Percentiles rank a stretch among this genome's conserved stretches.
Evolutionary conservation across 2,797 vertebrate genomes (phyloP).

Genomic region (Phataginus tricuspis): DNA sequence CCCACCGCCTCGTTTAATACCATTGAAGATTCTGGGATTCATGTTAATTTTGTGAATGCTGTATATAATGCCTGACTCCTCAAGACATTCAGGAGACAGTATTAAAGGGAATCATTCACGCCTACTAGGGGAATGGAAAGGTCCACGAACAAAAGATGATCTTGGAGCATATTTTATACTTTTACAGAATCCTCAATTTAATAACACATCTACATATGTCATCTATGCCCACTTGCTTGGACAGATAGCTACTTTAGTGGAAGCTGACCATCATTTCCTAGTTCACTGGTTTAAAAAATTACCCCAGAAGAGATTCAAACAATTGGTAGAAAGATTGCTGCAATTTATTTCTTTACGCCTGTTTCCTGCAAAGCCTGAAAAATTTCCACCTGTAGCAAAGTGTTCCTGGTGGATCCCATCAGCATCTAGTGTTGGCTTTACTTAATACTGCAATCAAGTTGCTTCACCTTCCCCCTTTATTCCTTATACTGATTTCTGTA

Average conservation of each 20-base stretch:
- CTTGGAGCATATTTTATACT: constrained; percentile 94
- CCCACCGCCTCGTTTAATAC: constrained; percentile 92
- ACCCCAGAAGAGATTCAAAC: constrained; percentile 91
- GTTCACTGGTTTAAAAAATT: constrained; percentile 96
- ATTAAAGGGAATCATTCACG: constrained; percentile 96
- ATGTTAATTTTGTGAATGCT: constrained; percentile 93
- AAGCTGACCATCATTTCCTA: constrained; percentile 95
- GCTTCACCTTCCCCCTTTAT: constrained; percentile 90
- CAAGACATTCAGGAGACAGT: constrained; percentile 97
- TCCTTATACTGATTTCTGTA: constrained; percentile 96
- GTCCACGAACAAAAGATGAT: constrained; percentile 95
- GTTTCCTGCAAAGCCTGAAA: constrained; percentile 94
- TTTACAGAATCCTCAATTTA: constrained; percentile 95
- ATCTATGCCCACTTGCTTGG: constrained; percentile 97
- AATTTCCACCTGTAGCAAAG: constrained; percentile 93
- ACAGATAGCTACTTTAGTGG: constrained; percentile 93
- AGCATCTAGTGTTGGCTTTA: constrained; percentile 92
- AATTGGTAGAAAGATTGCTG: constrained; percentile 92
- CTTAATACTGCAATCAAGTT: constrained; percentile 94
- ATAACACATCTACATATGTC: constrained; percentile 93
- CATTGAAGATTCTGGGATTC: constrained; percentile 95
- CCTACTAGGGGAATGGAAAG: constrained; percentile 95
- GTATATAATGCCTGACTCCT: constrained; percentile 95
- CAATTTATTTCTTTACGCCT: constrained; percentile 95
- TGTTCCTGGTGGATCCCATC: constrained; percentile 97